A percentile compares a stretch with the other conserved stretches of the same genome.
Conservation (phyloP, 2,113 vertebrate genomes). For the Plecotus auritus region DNA sequence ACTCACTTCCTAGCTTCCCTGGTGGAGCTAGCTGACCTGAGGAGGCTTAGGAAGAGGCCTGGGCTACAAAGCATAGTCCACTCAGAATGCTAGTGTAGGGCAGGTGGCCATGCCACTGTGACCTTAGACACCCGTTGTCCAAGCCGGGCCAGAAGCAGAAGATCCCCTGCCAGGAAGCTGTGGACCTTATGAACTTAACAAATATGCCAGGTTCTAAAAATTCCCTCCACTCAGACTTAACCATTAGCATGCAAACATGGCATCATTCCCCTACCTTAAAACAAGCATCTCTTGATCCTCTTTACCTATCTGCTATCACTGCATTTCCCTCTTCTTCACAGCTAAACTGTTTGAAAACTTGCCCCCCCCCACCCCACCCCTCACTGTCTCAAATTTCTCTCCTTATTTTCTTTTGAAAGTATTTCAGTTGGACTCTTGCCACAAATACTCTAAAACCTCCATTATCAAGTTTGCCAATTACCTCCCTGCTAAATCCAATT, state of each 20-base stretch:
- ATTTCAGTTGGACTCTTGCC: background rate
- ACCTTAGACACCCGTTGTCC: accelerated
- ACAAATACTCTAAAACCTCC: background rate
- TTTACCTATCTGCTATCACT: background rate
- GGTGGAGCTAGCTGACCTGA: background rate
- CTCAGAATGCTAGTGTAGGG: accelerated
- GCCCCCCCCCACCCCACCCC: accelerated
- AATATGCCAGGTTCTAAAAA: background rate
- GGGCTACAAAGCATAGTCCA: background rate
- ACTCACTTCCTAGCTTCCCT: background rate
- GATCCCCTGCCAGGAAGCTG: accelerated
- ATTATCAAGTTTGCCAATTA: background rate
- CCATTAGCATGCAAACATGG: background rate
- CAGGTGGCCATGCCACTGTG: accelerated
- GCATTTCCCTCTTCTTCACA: background rate
- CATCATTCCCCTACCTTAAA: background rate
- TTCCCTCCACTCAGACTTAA: background rate
- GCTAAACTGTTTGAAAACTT: background rate
- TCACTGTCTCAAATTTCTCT: background rate
- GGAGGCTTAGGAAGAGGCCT: background rate
- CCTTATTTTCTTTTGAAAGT: background rate
- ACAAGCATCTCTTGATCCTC: too few relatives aligned
- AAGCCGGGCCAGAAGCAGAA: accelerated
- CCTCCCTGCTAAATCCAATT: background rate
- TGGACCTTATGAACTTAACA: background rate